Conservation (phyloP, 2,888 invertebrate genomes). For the Podotricha telesiphe region DNA sequence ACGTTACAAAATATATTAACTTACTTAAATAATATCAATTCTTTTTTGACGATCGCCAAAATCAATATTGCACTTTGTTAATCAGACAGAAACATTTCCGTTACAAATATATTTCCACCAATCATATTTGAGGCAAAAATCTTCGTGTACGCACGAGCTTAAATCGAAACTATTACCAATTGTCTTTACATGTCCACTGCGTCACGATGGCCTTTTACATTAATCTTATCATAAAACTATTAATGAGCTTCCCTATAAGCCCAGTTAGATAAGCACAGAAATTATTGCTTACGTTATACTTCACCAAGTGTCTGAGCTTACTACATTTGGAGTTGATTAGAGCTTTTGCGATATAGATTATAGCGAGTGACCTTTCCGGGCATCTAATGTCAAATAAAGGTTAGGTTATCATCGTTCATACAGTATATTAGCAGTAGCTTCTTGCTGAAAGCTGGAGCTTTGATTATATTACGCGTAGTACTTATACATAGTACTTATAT, state of each 20-base stretch:
- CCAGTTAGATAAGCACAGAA: conserved; percentile 11
- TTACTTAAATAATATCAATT: background rate
- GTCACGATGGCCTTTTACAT: background rate
- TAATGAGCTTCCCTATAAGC: background rate
- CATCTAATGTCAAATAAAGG: conserved; percentile 33
- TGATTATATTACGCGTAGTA: conserved; percentile 1
- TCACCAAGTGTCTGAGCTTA: conserved; percentile 21
- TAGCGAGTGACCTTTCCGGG: conserved; percentile 30
- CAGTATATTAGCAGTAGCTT: conserved; percentile 19
- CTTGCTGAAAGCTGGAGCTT: conserved; percentile 5
- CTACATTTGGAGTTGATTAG: conserved; percentile 26
- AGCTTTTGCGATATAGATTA: conserved; percentile 28
- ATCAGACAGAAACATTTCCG: too few species aligned
- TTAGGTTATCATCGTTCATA: conserved; percentile 23
- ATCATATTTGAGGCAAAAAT: too few species aligned
- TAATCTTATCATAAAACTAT: conserved; percentile 2
- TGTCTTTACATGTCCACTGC: too few species aligned
- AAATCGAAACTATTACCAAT: too few species aligned
- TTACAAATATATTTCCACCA: too few species aligned
- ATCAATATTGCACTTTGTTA: too few species aligned
- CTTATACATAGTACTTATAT: background rate
- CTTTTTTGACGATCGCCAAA: too few species aligned
- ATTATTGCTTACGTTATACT: conserved; percentile 1
- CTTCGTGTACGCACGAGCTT: too few species aligned
- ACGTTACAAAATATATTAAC: background rate